Evolutionary conservation across 2,888 invertebrate genomes (phyloP), one percentile per base, ranked within the genome.

Genomic region (Cosmopolites sordidus): DNA sequence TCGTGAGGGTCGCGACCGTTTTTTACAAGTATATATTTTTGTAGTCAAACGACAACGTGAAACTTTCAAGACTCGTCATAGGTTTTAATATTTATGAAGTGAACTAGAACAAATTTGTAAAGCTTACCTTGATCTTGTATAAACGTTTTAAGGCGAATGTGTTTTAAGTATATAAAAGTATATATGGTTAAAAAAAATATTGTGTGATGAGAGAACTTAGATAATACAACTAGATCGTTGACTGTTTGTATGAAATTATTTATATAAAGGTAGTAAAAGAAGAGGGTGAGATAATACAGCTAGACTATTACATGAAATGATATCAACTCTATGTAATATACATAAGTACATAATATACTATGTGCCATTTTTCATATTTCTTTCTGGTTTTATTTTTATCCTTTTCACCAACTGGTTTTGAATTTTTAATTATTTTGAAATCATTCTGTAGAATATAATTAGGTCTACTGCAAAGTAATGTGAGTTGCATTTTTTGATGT

Each of bases 341-440:
- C 73, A 74, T 74, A 74, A 74, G 75, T 75, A 74, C 75, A 75
- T 75, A 75, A 74, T 75, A 75, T 75, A 75, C 70, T 75, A 75
- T 74, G 74, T 75, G 75, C 75, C 75, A 75, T 75, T 75, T 75
- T 75, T 74, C 69, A 68, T 69, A 69, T 53, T 22, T 45, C 38
- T 43, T 22, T 48, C 41, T 59, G 50, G 62, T 62, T 65, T 57
- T n/a, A 37, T 37, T 37, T 37, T 12, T 37, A 37, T 11, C 37
- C n/a, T n/a, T n/a, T n/a, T n/a, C n/a, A n/a, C n/a, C n/a, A n/a
- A n/a, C n/a, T n/a, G n/a, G n/a, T n/a, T n/a, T n/a, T n/a, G n/a
- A n/a, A n/a, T n/a, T n/a, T n/a, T n/a, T n/a, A n/a, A n/a, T n/a
- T n/a, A n/a, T n/a, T n/a, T n/a, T n/a, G n/a, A n/a, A n/a, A n/a